A percentile compares a stretch with the other conserved stretches of the same genome.
Conservation (phyloP, 2,888 invertebrate genomes). For the Cerastoderma edule region DNA sequence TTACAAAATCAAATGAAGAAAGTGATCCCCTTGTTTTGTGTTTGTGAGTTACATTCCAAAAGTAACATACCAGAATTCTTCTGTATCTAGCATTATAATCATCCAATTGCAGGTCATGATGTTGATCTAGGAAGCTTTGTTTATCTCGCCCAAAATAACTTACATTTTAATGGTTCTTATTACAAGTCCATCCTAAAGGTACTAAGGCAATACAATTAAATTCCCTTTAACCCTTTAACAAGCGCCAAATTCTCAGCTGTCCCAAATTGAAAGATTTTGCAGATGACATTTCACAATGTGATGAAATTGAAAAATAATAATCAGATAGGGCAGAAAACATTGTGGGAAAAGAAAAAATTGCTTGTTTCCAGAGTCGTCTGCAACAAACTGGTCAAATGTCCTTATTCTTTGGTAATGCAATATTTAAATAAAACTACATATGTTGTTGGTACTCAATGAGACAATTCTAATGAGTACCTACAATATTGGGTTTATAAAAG, state of each 20-base stretch:
- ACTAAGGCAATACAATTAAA: too few relatives aligned
- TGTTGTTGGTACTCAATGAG: too few relatives aligned
- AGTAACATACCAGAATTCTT: constrained; percentile 1
- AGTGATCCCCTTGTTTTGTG: background rate
- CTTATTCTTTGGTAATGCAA: too few relatives aligned
- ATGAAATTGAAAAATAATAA: background rate
- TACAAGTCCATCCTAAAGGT: background rate
- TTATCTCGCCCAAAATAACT: constrained; percentile 11
- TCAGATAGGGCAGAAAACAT: background rate
- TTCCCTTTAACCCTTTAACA: background rate
- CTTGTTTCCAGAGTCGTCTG: too few relatives aligned
- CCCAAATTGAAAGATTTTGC: background rate
- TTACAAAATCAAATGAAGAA: too few relatives aligned
- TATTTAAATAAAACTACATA: too few relatives aligned
- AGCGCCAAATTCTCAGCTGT: background rate
- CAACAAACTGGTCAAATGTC: too few relatives aligned
- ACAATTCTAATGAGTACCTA: too few relatives aligned
- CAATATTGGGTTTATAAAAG: too few relatives aligned
- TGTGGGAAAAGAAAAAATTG: constrained; percentile 7
- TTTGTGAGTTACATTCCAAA: too few relatives aligned
- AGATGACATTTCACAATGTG: background rate
- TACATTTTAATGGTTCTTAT: constrained; percentile 14
- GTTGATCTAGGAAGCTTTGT: background rate
- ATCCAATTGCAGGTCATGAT: background rate
- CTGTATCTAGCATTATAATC: constrained; percentile 7